phyloP scores from a whole-genome alignment of 2,888 invertebrate species.

The Tortrix viridana region DNA sequence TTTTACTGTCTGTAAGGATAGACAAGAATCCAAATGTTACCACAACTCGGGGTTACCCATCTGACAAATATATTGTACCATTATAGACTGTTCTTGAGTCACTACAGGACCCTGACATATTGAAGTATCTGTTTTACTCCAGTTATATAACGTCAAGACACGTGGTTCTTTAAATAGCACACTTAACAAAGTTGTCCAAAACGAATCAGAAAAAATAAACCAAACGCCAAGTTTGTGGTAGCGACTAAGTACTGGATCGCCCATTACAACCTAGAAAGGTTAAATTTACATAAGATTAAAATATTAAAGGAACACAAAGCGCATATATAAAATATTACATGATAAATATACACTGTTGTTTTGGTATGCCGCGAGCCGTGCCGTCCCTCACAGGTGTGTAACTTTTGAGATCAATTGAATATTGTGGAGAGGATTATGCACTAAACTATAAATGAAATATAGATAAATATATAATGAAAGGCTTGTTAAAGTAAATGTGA shows the following conservation, averaged over 20 bases:
- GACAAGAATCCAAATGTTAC: no score
- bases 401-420: conserved; percentile 70
- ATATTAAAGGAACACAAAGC: conserved; percentile 75
- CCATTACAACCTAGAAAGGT: conserved; percentile 38
- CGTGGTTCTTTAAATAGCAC: no score
- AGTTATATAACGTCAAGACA: no score
- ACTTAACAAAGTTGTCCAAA: no score
- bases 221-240: background rate
- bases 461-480: background rate
- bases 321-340: conserved; percentile 59
- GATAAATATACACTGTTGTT: conserved; percentile 72
- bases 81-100: no score
- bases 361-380: conserved; percentile 73
- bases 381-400: conserved; percentile 44
- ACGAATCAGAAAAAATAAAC: background rate
- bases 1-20: no score
- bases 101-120: no score
- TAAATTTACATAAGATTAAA: conserved; percentile 63
- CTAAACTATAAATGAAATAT: conserved; percentile 1
- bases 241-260: conserved; percentile 4
- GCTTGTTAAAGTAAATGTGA: background rate
- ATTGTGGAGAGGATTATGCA: conserved; percentile 21
- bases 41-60: no score
- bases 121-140: no score
- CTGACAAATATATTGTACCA: no score